Evolutionary conservation across 2,797 vertebrate species (phyloP), one percentile per base, ranked within the genome.

Genomic region (Eurystomus glaucurus): DNA sequence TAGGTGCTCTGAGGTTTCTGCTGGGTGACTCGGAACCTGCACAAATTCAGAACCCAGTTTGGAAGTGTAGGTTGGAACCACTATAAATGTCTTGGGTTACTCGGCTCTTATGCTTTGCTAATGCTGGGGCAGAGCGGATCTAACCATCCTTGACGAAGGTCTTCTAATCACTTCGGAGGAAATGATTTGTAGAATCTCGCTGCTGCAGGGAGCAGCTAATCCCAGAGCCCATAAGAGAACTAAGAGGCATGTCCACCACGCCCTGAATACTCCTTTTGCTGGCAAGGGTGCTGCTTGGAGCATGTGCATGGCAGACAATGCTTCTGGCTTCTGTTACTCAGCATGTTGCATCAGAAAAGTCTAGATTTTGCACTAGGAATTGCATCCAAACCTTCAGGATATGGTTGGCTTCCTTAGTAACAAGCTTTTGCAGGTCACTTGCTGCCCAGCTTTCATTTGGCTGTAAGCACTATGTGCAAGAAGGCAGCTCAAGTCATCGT

Each of bases 231-330:
- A 0, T n/a, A 39, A 37, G 35, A 48, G 41, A 60, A 23, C 17
- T 28, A 6, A 43, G 41, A 9, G 18, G 20, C 1, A 0, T 28
- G 26, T 31, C 11, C 64, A 28, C 10, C 31, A 5, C 18, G 45
- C 33, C 61, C 50, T 39, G 39, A 68, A 22, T 9, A 33, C 0
- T 7, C 16, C 12, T 69, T 74, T 72, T 65, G 20, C 20, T 75
- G 28, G 61, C 41, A 68, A 35, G 29, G 50, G 28, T 84, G 17
- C 48, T 85, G 58, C 50, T 57, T 79, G 72, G 46, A 46, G 26
- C 2, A 4, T 5, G 2, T 29, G 9, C 4, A 8, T 6, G 16
- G 54, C 52, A 86, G 48, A 25, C 51, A 54, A 3, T 6, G 15
- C 33, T 72, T 65, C 70, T 51, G 19, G 8, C 70, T 48, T 79